phyloP scores from a whole-genome alignment of 2,113 vertebrate genomes.

The Onychorhynchus coronatus region DNA sequence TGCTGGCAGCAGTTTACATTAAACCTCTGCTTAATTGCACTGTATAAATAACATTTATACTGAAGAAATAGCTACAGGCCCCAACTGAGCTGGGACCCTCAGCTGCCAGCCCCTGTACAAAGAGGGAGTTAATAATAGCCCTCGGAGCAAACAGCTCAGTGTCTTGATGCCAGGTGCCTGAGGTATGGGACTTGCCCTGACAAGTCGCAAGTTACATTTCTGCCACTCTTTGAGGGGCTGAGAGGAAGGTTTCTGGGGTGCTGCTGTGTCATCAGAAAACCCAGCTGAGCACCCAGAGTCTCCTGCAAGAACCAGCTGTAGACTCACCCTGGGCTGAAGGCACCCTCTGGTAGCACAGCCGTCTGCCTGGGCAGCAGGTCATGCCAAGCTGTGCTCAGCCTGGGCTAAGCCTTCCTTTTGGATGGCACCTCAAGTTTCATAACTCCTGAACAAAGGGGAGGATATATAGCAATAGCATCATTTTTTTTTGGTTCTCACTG shows the following conservation, averaged over 20 bases:
- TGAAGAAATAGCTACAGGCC: constrained; percentile 3
- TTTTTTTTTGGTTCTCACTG: not conserved
- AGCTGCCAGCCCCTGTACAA: not conserved
- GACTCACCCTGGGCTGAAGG: not conserved
- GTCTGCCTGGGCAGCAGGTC: not conserved
- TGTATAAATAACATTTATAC: constrained; percentile 26
- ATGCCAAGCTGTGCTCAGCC: fast-evolving
- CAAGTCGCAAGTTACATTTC: not conserved
- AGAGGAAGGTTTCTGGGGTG: not conserved
- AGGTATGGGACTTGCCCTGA: not conserved
- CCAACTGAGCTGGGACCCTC: not conserved
- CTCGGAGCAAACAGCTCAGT: not conserved
- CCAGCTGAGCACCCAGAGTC: not conserved
- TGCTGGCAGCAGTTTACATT: not conserved
- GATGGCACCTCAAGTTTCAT: not conserved
- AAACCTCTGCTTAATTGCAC: constrained; percentile 25
- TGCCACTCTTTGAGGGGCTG: not conserved
- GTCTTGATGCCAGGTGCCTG: not conserved
- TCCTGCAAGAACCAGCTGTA: not conserved
- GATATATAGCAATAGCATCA: not conserved
- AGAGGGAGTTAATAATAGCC: not conserved
- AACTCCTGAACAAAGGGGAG: not conserved
- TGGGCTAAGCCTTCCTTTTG: not conserved
- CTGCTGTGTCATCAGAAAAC: not conserved
- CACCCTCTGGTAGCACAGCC: fast-evolving